A percentile compares a stretch with the other conserved stretches of the same genome.
Conservation (phyloP, 2,113 vertebrate genomes). For the Xiphophorus maculatus region DNA sequence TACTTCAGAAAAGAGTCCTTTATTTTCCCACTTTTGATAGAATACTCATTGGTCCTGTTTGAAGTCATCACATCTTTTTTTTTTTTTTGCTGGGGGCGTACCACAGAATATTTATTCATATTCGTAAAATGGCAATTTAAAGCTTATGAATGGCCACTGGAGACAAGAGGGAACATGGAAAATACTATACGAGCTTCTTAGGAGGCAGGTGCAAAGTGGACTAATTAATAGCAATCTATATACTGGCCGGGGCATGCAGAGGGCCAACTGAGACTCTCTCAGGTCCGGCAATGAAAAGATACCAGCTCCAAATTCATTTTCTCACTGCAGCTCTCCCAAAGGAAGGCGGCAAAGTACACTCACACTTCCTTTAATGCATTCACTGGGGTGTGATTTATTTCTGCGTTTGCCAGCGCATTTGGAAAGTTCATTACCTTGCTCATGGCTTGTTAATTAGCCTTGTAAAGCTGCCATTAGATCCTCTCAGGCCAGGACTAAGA, state of each 20-base stretch:
- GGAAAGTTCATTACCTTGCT: conserved; percentile 81
- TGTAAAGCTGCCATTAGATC: conserved; percentile 79
- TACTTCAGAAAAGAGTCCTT: conserved; percentile 44
- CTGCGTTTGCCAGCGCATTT: conserved; percentile 79
- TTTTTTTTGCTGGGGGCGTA: conserved; percentile 43
- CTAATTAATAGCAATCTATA: conserved; percentile 81
- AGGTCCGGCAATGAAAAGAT: conserved; percentile 81
- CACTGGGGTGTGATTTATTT: conserved; percentile 78
- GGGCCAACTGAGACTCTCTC: conserved; percentile 68
- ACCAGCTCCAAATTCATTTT: conserved; percentile 78
- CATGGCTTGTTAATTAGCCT: conserved; percentile 83
- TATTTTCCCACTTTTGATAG: conserved; percentile 51
- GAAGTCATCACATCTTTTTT: conserved; percentile 50
- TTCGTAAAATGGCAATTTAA: conserved; percentile 74
- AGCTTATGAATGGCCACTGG: conserved; percentile 53
- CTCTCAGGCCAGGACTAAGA: conserved; percentile 71
- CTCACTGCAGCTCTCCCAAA: conserved; percentile 70
- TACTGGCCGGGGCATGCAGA: conserved; percentile 68
- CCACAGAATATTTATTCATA: conserved; percentile 74
- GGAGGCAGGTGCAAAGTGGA: conserved; percentile 76
- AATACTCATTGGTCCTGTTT: conserved; percentile 54
- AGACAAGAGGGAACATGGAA: conserved; percentile 62
- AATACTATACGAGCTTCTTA: conserved; percentile 70
- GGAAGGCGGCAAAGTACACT: conserved; percentile 72
- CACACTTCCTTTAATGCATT: conserved; percentile 75